Percentiles rank a stretch among this genome's conserved stretches.
phyloP scores from a whole-genome alignment of 2,113 vertebrate genomes.

The Brienomyrus brachyistius region DNA sequence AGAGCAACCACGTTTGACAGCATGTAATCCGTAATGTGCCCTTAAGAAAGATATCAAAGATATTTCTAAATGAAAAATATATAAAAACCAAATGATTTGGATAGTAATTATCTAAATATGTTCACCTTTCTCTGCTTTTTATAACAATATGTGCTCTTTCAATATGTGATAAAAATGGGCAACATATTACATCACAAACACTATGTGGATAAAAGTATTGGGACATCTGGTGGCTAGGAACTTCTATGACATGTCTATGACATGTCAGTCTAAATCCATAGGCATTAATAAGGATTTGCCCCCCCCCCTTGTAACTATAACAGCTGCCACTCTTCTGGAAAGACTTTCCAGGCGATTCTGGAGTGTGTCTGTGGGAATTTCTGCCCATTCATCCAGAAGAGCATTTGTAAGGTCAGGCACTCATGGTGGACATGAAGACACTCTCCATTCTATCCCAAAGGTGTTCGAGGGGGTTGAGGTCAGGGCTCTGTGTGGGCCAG shows the following conservation, averaged over 20 bases:
- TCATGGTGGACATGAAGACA: neutral
- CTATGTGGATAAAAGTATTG: neutral
- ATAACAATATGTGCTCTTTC: neutral
- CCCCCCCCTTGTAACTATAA: neutral
- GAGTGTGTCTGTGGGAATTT: neutral
- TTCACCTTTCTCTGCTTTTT: neutral
- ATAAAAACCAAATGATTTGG: neutral
- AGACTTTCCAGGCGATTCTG: neutral
- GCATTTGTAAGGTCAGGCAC: neutral
- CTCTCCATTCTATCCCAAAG: neutral
- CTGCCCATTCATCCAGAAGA: neutral
- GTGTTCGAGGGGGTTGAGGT: neutral
- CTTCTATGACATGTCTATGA: neutral
- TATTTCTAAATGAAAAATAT: neutral
- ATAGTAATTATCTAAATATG: neutral
- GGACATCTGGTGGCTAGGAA: neutral
- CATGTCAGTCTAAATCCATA: neutral
- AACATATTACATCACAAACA: neutral
- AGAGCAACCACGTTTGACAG: neutral
- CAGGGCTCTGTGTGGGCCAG: neutral
- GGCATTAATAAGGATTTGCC: neutral
- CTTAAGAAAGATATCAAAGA: neutral
- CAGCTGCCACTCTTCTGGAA: neutral
- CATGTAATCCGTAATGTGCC: neutral
- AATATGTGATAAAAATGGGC: neutral